phyloP scores from a whole-genome alignment of 1,140 invertebrate genomes.

The Pygmarrhopalites habei region DNA sequence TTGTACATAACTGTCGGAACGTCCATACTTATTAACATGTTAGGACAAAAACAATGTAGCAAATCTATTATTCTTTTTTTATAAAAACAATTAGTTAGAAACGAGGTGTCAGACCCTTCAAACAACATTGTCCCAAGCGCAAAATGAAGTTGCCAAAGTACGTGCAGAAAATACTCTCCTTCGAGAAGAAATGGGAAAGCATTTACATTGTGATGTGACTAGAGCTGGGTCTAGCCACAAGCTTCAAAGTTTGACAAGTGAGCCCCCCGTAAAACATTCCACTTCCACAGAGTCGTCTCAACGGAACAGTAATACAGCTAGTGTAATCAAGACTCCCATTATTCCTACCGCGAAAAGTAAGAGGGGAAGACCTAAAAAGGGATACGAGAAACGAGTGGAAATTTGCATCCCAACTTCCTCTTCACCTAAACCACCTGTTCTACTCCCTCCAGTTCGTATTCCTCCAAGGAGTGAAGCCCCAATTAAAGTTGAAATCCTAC shows the following conservation, averaged over 20 bases:
- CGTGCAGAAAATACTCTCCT: constrained; percentile 5
- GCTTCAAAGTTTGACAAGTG: no score
- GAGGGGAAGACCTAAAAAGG: constrained; percentile 32
- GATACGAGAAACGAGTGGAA: constrained; percentile 21
- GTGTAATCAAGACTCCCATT: neutral
- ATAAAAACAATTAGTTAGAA: no score
- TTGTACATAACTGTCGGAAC: no score
- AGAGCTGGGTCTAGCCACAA: neutral
- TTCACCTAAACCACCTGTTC: no score
- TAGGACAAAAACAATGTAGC: neutral
- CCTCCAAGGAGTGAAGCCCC: constrained; percentile 10
- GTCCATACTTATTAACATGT: no score
- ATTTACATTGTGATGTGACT: constrained; percentile 16
- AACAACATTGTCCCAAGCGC: neutral
- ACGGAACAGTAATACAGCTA: no score
- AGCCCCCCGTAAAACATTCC: neutral
- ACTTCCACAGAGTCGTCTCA: neutral
- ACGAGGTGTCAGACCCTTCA: neutral
- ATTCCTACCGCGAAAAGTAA: constrained; percentile 8
- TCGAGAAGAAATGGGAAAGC: constrained; percentile 11
- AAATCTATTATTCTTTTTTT: no score
- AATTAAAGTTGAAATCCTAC: constrained; percentile 21
- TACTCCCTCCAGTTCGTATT: neutral
- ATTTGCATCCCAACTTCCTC: constrained; percentile 10
- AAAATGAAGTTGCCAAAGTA: constrained; percentile 1